Evolutionary conservation across 2,113 vertebrate genomes (phyloP).

Genomic region (Panthera tigris): DNA sequence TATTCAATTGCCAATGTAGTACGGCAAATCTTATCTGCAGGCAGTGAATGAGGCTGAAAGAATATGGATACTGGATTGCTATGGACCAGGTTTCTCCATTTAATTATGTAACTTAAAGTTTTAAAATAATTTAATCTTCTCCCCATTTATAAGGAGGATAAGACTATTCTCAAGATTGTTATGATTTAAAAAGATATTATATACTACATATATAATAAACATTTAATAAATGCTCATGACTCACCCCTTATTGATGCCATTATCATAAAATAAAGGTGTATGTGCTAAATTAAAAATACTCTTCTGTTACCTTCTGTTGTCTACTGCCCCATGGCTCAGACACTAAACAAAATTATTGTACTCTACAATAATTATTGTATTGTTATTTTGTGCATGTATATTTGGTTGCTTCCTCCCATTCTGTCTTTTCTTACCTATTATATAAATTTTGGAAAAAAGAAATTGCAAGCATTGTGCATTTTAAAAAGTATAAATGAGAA

Average conservation of each 20-base stretch:
- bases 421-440: neutral
- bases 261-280: neutral
- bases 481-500: neutral
- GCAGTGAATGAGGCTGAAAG: neutral
- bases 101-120: neutral
- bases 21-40: neutral
- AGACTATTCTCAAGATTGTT: neutral
- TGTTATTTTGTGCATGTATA: neutral
- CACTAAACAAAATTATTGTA: neutral
- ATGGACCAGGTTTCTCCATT: neutral
- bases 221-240: neutral
- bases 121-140: constrained; percentile 22
- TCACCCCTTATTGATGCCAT: neutral
- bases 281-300: neutral
- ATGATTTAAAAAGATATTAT: neutral
- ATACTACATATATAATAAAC: neutral
- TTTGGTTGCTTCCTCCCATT: neutral
- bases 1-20: neutral
- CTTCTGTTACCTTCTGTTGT: neutral
- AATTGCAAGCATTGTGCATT: neutral
- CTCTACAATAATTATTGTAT: neutral
- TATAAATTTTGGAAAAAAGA: neutral
- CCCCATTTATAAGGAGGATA: neutral
- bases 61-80: neutral
- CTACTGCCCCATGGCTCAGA: neutral